Evolutionary conservation across 35 echinoderm and acorn worm genomes (phyloP).

Genomic region (Stichopus chloronotus): DNA sequence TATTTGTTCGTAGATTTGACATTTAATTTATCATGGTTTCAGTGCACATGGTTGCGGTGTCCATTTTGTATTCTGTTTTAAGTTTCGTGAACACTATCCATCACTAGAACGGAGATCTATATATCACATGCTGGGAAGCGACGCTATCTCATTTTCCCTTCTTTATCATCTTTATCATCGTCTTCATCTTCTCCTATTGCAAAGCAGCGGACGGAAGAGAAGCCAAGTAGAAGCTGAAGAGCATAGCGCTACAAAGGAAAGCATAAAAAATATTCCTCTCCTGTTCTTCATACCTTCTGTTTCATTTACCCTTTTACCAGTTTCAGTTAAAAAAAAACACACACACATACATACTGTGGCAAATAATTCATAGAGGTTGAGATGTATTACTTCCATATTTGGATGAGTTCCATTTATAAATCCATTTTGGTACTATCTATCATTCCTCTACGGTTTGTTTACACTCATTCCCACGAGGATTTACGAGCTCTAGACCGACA

Average conservation of each 20-base stretch:
- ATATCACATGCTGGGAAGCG: not conserved
- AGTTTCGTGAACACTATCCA: not conserved
- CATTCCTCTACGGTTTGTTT: constrained; percentile 24
- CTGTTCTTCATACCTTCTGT: not conserved
- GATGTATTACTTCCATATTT: not conserved
- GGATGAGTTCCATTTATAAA: constrained; percentile 27
- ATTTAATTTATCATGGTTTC: constrained; percentile 1
- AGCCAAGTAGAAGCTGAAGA: too few species aligned
- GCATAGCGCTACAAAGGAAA: not conserved
- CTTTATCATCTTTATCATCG: not conserved
- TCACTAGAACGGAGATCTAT: not conserved
- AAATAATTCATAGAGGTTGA: not conserved
- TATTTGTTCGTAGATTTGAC: not conserved
- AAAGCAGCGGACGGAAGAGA: too few species aligned
- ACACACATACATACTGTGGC: not conserved
- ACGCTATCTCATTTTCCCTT: not conserved
- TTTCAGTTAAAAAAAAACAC: too few species aligned
- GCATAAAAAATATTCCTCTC: not conserved
- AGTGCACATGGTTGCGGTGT: not conserved
- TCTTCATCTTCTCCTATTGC: too few species aligned
- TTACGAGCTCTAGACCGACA: not conserved
- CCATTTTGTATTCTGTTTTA: not conserved
- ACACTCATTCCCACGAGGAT: constrained; percentile 16
- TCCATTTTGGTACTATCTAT: constrained; percentile 17
- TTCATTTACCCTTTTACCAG: too few species aligned